Evolutionary conservation across 1,140 invertebrate species (phyloP), one percentile per base, ranked within the genome.

Genomic region (Heterodera carotae): DNA sequence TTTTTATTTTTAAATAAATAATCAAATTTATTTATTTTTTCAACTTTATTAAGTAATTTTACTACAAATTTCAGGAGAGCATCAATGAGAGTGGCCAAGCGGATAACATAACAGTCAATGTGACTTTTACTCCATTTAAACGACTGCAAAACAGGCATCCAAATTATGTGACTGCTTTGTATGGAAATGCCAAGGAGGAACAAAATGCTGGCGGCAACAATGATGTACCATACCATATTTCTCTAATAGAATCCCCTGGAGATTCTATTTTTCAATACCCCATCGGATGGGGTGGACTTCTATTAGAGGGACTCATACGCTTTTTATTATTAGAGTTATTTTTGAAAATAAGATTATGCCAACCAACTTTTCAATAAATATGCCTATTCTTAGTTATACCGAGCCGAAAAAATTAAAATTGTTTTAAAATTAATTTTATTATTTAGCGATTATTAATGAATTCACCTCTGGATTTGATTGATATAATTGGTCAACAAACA

Each of bases 81-180:
- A 68, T 53, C 56, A 83, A 67, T 69, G 73, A 59, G 69, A 66
- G 31, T 56, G 81, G 60, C 77, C 64, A 70, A 56, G 48, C 22
- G 27, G 84, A 29, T 77, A 77, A 62, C 12, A 68, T 84, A 8
- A 66, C 81, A 18, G 82, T 87, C 0, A 85, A 86, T 69, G 62
- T 87, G 10, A 82, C 85, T 22, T 86, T 84, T 69, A 77, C 73
- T 25, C 83, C 84, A 29, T 31, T 76, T 12, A 22, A 76, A 48
- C 64, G 76, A 66, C 70, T 25, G n/a, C 29, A 69, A 27, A 77
- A 85, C 12, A 29, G 70, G 15, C 68, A 75, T n/a, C 79, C 82
- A 12, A 73, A 86, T 18, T 86, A 86, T 70, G 86, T 84, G 60
- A 76, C 85, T 8, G 86, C 82, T 27, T 68, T 86, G 2, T 86